phyloP scores from a whole-genome alignment of 2,888 invertebrate genomes.

The Drosophila multiciliata region DNA sequence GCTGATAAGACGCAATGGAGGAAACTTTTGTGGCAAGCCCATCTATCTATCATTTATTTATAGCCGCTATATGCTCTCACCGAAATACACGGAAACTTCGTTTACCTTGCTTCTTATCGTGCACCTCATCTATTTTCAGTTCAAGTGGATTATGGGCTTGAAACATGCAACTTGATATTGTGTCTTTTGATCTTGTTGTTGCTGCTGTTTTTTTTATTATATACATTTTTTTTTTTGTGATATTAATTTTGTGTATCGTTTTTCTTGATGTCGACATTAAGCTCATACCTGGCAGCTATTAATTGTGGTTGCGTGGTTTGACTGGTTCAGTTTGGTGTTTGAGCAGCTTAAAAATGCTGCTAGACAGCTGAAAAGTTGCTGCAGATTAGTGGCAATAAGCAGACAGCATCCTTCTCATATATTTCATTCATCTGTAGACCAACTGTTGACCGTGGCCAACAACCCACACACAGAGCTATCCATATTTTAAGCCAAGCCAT shows the following conservation, averaged over 20 bases:
- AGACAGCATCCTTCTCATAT: constrained; percentile 2
- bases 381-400: constrained; percentile 21
- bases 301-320: constrained; percentile 50
- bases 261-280: constrained; percentile 55
- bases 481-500: constrained; percentile 40
- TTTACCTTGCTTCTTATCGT: constrained; percentile 62
- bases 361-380: constrained; percentile 29
- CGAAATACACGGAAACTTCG: constrained; percentile 26
- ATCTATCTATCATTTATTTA: constrained; percentile 51
- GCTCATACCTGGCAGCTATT: constrained; percentile 60
- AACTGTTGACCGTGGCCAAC: constrained; percentile 45
- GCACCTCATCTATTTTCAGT: constrained; percentile 53
- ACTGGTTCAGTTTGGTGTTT: constrained; percentile 16
- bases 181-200: background rate
- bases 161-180: constrained; percentile 51
- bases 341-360: constrained; percentile 31
- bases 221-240: background rate
- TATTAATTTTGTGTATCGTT: constrained; percentile 31
- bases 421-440: constrained; percentile 38
- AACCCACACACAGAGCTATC: constrained; percentile 11
- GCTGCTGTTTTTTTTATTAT: constrained; percentile 11
- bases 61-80: constrained; percentile 44
- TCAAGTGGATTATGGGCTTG: constrained; percentile 66
- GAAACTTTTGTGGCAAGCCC: background rate
- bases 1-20: constrained; percentile 55